Conservation (phyloP, 2,888 invertebrate species). For the Atethmia centrago region DNA sequence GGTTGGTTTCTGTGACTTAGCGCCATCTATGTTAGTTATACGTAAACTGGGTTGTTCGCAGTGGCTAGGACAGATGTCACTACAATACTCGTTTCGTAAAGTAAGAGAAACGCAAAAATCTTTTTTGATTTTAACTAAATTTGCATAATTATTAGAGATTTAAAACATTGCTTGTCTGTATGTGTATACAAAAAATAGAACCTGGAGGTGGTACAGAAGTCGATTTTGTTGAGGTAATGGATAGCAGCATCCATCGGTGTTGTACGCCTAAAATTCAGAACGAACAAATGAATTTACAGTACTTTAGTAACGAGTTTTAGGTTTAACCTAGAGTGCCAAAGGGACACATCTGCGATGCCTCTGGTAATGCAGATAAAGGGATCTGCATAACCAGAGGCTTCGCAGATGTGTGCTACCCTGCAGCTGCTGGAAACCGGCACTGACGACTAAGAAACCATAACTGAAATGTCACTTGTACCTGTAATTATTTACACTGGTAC, state of each 20-base stretch:
- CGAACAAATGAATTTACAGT: background rate
- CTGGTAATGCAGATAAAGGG: no score
- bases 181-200: background rate
- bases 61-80: conserved; percentile 19
- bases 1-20: background rate
- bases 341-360: background rate
- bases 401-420: background rate
- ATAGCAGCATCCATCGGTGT: background rate
- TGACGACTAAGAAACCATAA: no score
- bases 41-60: background rate
- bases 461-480: no score
- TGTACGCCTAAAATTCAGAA: background rate
- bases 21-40: conserved; percentile 11
- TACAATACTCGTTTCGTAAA: background rate
- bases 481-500: no score
- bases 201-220: background rate
- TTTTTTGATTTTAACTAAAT: background rate
- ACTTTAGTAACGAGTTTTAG: background rate
- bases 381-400: background rate
- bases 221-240: background rate
- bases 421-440: no score
- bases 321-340: background rate
- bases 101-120: no score
- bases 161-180: background rate
- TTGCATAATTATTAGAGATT: background rate